Conservation (phyloP, 2,888 invertebrate species). For the Sphaerophoria rueppellii region DNA sequence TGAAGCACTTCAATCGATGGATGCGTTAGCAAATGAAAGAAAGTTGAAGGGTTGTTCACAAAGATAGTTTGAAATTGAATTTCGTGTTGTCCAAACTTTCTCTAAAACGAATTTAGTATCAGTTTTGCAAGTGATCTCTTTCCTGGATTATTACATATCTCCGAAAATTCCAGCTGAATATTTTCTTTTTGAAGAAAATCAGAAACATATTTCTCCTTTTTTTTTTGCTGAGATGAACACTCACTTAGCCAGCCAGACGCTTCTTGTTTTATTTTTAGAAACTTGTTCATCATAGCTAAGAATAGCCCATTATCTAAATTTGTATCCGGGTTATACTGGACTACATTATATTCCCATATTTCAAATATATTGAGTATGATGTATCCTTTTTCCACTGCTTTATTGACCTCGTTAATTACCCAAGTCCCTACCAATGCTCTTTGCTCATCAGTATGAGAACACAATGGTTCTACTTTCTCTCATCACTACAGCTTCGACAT, state of each 20-base stretch:
- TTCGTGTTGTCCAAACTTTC: constrained; percentile 67
- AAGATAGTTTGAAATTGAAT: constrained; percentile 65
- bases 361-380: too few species aligned
- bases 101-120: constrained; percentile 76
- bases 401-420: too few species aligned
- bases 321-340: constrained; percentile 60
- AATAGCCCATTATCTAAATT: constrained; percentile 48
- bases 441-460: too few species aligned
- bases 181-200: not conserved
- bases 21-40: constrained; percentile 18
- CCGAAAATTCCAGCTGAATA: constrained; percentile 1
- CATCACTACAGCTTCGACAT: too few species aligned
- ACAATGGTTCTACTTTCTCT: too few species aligned
- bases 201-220: constrained; percentile 72
- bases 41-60: constrained; percentile 47
- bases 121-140: constrained; percentile 75
- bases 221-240: not conserved
- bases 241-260: too few species aligned
- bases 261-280: constrained; percentile 62
- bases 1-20: too few species aligned
- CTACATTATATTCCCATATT: constrained; percentile 67
- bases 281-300: constrained; percentile 75
- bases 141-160: constrained; percentile 24
- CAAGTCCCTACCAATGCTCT: too few species aligned
- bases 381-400: constrained; percentile 76